Evolutionary conservation across 2,888 invertebrate species (phyloP).

Genomic region (Ormyrus pomaceus): DNA sequence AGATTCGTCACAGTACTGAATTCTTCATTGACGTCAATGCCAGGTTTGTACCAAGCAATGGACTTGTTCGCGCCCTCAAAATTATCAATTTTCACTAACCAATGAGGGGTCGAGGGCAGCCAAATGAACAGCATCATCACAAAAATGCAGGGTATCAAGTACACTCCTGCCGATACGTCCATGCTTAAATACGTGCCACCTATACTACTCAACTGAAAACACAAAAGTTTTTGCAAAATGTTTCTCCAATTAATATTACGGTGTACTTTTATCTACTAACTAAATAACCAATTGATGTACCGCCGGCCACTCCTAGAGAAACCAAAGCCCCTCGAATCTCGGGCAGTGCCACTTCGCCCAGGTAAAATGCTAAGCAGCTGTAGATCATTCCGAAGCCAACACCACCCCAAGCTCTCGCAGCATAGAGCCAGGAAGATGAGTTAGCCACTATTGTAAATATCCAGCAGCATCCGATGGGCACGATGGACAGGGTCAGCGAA

Average conservation of each 20-base stretch:
- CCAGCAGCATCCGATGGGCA: conserved; percentile 61
- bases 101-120: conserved; percentile 68
- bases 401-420: conserved; percentile 58
- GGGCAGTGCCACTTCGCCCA: conserved; percentile 66
- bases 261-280: conserved; percentile 6
- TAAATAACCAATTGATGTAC: conserved; percentile 16
- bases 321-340: conserved; percentile 68
- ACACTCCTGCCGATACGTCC: conserved; percentile 63
- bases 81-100: conserved; percentile 38
- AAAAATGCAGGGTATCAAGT: conserved; percentile 60
- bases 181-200: conserved; percentile 66
- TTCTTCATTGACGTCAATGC: conserved; percentile 59
- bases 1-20: conserved; percentile 57
- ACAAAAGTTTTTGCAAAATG: no score
- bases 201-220: conserved; percentile 63
- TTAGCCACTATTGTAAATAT: conserved; percentile 58
- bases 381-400: conserved; percentile 64
- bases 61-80: conserved; percentile 61
- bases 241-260: no score
- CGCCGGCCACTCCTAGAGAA: conserved; percentile 63
- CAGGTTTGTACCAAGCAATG: conserved; percentile 63
- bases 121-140: conserved; percentile 63
- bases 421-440: conserved; percentile 60
- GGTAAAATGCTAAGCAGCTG: conserved; percentile 64
- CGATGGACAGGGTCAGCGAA: conserved; percentile 55